phyloP scores from a whole-genome alignment of 2,113 vertebrate genomes.

The Cariama cristata region DNA sequence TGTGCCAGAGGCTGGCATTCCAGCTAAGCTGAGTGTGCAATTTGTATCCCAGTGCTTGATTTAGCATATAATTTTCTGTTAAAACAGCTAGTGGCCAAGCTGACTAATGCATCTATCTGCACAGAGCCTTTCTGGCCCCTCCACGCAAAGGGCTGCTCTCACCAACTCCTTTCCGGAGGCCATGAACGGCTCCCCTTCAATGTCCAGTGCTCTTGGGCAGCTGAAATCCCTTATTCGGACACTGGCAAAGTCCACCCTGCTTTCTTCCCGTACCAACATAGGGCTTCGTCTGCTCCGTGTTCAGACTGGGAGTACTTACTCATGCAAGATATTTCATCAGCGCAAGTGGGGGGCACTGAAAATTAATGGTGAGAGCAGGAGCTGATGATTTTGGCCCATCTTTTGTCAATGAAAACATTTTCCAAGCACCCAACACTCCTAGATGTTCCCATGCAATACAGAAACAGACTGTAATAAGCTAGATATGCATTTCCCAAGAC shows the following conservation, averaged over 20 bases:
- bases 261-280: not conserved
- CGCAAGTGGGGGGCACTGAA: not conserved
- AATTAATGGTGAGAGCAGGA: not conserved
- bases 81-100: not conserved
- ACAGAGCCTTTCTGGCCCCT: not conserved
- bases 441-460: not conserved
- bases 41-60: not conserved
- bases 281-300: fast-evolving
- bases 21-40: not conserved
- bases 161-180: not conserved
- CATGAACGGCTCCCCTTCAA: fast-evolving
- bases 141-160: not conserved
- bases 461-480: not conserved
- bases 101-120: not conserved
- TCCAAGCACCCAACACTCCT: not conserved
- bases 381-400: not conserved
- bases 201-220: fast-evolving
- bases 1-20: not conserved
- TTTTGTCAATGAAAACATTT: not conserved
- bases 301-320: not conserved
- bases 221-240: not conserved
- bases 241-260: not conserved
- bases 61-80: conserved; percentile 29
- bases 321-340: not conserved
- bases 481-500: not conserved